Conservation (phyloP, 2,797 vertebrate genomes). For the Craterocephalus amniculus region DNA sequence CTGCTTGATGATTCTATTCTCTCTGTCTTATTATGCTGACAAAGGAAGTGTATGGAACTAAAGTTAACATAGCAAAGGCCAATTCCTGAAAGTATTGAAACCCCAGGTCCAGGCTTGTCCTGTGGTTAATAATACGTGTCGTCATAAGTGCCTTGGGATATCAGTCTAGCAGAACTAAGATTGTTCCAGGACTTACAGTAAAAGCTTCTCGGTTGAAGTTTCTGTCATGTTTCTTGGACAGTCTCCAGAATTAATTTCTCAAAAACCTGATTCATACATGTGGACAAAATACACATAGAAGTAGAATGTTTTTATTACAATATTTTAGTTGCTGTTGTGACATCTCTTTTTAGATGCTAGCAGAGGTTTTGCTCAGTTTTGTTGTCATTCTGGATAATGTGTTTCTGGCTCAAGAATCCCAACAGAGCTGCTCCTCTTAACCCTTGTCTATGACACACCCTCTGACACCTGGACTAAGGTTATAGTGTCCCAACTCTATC, state of each 20-base stretch:
- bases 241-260: conserved; percentile 6
- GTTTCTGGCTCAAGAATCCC: conserved; percentile 67
- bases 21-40: conserved; percentile 41
- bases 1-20: conserved; percentile 26
- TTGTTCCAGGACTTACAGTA: conserved; percentile 54
- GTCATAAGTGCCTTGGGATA: conserved; percentile 79
- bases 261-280: conserved; percentile 22
- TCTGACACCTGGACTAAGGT: conserved; percentile 58
- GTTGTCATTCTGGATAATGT: conserved; percentile 69
- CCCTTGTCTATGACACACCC: conserved; percentile 47
- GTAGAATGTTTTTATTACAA: too few species aligned
- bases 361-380: conserved; percentile 56
- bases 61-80: conserved; percentile 60
- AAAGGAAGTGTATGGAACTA: conserved; percentile 37
- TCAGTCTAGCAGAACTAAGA: conserved; percentile 70
- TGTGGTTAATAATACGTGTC: conserved; percentile 68
- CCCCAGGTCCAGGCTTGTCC: conserved; percentile 79
- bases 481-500: conserved; percentile 50
- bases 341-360: conserved; percentile 47
- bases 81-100: conserved; percentile 65
- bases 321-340: conserved; percentile 21
- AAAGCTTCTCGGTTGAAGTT: conserved; percentile 24
- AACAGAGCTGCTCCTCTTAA: conserved; percentile 49
- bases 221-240: conserved; percentile 29
- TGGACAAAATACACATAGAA: background rate